Evolutionary conservation across 1,140 invertebrate genomes (phyloP), one percentile per base, ranked within the genome.

Genomic region (Conus betulinus): DNA sequence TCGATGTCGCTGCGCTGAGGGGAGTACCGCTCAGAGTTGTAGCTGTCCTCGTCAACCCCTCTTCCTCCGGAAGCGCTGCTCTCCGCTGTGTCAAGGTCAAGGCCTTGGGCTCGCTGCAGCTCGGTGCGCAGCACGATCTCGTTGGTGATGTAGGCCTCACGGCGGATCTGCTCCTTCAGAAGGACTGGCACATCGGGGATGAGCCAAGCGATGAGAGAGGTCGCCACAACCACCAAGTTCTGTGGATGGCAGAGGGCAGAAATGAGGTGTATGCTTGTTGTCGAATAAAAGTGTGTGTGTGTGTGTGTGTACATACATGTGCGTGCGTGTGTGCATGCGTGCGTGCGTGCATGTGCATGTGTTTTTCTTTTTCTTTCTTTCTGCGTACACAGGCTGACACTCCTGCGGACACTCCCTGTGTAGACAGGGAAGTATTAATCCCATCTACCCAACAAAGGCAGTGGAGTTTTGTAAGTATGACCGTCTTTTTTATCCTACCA

Each of bases 141-240:
- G 93, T 98, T 98, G 1, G 97, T 97, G 13, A 99, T 95, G 4
- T 98, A 95, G 52, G 97, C 96, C 93, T 99, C 98, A 1, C 98
- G 95, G 89, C 97, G 97, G 85, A 98, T 97, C 94, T 99, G 98
- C 0, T 97, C 98, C 87, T 96, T 96, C 3, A 98, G 96, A 88
- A 98, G 97, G 39, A 96, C 96, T 0, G 99, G 98, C 0, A 98
- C 96, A 91, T 98, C 98, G 0, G 99, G 98, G 92, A 99, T 99
- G 27, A 98, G 96, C 92, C 98, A 99, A 74, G 99, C 98, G 96
- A 99, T 98, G 20, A 99, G 96, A 0, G 98, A 98, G 1, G 98
- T 99, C 7, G 99, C 94, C 0, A 98, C 97, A 92, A 99, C 98
- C 0, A 99, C 98, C 5, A 99, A 96, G 94, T 98, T 98, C 98